phyloP scores from a whole-genome alignment of 2,888 invertebrate species.

The Zeuzera pyrina region DNA sequence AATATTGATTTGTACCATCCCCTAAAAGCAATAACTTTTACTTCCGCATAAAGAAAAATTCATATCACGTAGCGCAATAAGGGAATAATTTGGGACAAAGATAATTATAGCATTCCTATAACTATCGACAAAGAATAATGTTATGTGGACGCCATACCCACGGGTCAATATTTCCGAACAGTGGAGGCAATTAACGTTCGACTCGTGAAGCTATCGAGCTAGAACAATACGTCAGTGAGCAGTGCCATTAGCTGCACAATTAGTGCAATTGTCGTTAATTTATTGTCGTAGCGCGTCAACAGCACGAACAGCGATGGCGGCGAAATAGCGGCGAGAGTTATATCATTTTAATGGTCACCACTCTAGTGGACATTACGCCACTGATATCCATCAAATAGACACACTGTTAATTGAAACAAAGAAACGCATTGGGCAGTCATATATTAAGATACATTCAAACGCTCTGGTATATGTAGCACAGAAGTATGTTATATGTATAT shows the following conservation, averaged over 20 bases:
- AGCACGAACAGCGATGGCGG: conserved; percentile 19
- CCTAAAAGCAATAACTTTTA: conserved; percentile 12
- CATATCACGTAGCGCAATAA: conserved; percentile 46
- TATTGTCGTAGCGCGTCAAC: conserved; percentile 47
- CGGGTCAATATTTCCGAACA: conserved; percentile 45
- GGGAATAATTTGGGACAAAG: conserved; percentile 25
- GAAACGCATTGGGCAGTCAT: no score
- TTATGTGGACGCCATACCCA: conserved; percentile 38
- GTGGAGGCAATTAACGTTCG: conserved; percentile 35
- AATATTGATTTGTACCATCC: conserved; percentile 41
- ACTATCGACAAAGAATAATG: no score
- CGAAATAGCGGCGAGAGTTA: conserved; percentile 20
- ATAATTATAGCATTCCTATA: conserved; percentile 28
- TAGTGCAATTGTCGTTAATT: conserved; percentile 69
- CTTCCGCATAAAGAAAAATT: conserved; percentile 25
- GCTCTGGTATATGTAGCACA: no score
- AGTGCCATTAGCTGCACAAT: conserved; percentile 63
- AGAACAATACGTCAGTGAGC: conserved; percentile 59
- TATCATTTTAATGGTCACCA: conserved; percentile 19
- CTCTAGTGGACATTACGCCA: conserved; percentile 7
- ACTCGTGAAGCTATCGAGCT: conserved; percentile 40
- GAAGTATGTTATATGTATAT: neutral
- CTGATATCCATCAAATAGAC: conserved; percentile 1
- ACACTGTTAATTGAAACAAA: conserved; percentile 4
- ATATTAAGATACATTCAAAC: no score